Percentiles rank a stretch among this genome's conserved stretches.
These are phyloP conservation scores for Neopelma chrysocephalum DNA, from an alignment of 2,797 vertebrate genomes.

Conservation along the genomic window DNA sequence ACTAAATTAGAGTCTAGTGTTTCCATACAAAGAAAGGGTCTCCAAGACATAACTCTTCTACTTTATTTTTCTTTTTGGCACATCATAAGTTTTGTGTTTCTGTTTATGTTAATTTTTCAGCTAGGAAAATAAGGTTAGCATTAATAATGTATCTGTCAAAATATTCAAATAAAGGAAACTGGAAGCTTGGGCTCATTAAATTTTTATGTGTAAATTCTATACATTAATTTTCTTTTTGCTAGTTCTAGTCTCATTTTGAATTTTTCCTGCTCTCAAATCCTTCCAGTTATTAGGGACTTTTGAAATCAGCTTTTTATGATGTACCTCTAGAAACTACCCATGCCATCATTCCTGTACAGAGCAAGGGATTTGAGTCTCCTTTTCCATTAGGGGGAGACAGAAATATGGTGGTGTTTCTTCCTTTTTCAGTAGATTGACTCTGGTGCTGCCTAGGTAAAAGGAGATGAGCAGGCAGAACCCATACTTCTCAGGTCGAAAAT, in stretches of 20 bases:
- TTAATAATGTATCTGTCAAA: constrained; percentile 61
- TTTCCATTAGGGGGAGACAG: not conserved
- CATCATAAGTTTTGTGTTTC: constrained; percentile 29
- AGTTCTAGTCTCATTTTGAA: not conserved
- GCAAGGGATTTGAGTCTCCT: not conserved
- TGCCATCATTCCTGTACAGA: not conserved
- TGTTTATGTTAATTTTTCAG: constrained; percentile 52
- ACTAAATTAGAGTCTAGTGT: constrained; percentile 65
- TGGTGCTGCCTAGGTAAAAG: not conserved
- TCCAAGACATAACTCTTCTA: not conserved
- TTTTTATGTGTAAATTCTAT: constrained; percentile 39
- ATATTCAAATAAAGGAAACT: constrained; percentile 32
- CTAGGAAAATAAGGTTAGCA: constrained; percentile 23
- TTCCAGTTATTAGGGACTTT: not conserved
- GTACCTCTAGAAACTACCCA: not conserved
- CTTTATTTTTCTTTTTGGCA: not conserved
- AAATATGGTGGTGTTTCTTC: not conserved
- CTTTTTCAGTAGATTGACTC: not conserved
- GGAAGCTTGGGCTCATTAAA: constrained; percentile 18
- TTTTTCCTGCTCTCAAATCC: not conserved
- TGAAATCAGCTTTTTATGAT: not conserved
- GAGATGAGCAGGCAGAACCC: not conserved
- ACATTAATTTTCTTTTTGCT: not conserved
- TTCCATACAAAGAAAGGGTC: constrained; percentile 20
- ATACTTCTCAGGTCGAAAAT: constrained; percentile 4